These are phyloP conservation scores for Tauraco hartlaubi DNA, from an alignment of 2,797 vertebrate species.

Conservation along the genomic window DNA sequence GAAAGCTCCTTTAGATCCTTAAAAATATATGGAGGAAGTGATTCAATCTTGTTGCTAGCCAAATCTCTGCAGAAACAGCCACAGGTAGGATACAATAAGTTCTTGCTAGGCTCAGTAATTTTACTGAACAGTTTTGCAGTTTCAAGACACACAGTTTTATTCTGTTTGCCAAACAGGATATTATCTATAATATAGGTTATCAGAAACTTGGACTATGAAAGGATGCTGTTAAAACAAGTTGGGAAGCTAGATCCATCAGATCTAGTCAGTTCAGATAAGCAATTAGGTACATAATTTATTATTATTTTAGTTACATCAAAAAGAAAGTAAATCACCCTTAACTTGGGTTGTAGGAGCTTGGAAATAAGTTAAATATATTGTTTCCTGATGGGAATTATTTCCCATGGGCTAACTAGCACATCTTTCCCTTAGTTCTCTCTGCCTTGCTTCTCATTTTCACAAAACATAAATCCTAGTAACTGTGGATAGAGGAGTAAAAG, in stretches of 20 bases:
- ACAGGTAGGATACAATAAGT: constrained; percentile 42
- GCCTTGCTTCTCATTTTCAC: not conserved
- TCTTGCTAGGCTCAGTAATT: constrained; percentile 18
- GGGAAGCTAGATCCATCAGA: not conserved
- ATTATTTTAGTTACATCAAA: not conserved
- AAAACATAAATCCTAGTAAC: not conserved
- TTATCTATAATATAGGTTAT: not conserved
- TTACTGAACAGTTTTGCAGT: not conserved
- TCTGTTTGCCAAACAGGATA: not conserved
- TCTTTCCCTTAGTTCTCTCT: not conserved
- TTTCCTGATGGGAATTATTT: not conserved
- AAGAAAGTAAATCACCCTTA: not conserved
- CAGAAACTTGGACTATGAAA: not conserved
- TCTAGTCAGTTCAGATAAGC: not conserved
- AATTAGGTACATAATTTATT: not conserved
- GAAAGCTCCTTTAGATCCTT: constrained; percentile 91
- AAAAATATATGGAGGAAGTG: constrained; percentile 87
- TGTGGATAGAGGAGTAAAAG: not conserved
- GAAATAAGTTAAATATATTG: not conserved
- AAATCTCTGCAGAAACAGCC: constrained; percentile 87
- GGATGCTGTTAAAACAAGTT: not conserved
- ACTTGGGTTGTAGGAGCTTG: not conserved
- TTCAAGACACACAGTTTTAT: not conserved
- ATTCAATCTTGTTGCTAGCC: constrained; percentile 90
- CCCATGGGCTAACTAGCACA: not conserved